A percentile compares a stretch with the other conserved stretches of the same genome.
These are phyloP conservation scores for Drosophila rhopaloa DNA, from an alignment of 1,140 invertebrate species.

Conservation along the genomic window DNA sequence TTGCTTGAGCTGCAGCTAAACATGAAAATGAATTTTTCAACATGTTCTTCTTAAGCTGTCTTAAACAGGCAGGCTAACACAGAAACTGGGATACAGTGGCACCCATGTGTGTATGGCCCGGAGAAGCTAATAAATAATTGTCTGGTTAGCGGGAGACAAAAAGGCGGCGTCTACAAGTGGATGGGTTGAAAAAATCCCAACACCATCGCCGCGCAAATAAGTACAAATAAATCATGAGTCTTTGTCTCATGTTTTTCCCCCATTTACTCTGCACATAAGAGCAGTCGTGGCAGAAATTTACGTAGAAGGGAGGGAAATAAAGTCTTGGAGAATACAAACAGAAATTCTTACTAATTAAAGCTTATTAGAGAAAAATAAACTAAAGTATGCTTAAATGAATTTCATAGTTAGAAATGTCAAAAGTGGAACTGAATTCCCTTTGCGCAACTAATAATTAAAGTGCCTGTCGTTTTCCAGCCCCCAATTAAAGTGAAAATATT, in stretches of 20 bases:
- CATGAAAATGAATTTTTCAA: conserved; percentile 82
- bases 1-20: conserved; percentile 70
- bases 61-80: conserved; percentile 74
- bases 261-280: conserved; percentile 3
- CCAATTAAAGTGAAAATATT: conserved; percentile 50
- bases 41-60: conserved; percentile 66
- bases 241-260: neutral
- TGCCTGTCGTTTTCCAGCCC: too few species aligned
- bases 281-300: conserved; percentile 61
- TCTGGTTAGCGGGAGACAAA: conserved; percentile 74
- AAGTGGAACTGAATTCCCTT: too few species aligned
- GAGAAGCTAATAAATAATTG: conserved; percentile 78
- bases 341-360: neutral
- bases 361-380: neutral
- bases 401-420: too few species aligned
- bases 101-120: conserved; percentile 32
- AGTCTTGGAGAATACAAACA: conserved; percentile 2
- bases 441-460: too few species aligned
- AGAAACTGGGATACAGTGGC: conserved; percentile 15
- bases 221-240: conserved; percentile 71
- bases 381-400: too few species aligned
- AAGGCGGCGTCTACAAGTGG: conserved; percentile 53
- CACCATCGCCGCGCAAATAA: conserved; percentile 65
- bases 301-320: conserved; percentile 25
- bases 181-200: conserved; percentile 55